A percentile compares a stretch with the other conserved stretches of the same genome.
Evolutionary conservation across 2,888 invertebrate species (phyloP).

Genomic region (Xiphydria camelus): DNA sequence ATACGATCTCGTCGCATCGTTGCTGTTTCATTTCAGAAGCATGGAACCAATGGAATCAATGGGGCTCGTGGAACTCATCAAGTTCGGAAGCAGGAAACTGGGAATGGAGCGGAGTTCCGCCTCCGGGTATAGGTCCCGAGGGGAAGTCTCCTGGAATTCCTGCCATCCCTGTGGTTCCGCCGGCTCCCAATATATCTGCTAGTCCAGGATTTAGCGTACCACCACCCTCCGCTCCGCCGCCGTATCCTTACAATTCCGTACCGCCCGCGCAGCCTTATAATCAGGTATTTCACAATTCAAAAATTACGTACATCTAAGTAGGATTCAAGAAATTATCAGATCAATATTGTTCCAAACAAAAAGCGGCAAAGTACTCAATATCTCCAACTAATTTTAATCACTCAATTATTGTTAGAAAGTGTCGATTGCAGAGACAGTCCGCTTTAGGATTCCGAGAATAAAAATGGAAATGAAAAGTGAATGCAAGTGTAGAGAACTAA

Average conservation of each 20-base stretch:
- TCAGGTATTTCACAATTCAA: slow-evolving; percentile 35
- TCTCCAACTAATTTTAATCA: no score
- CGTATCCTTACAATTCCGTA: slow-evolving; percentile 48
- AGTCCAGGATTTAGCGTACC: slow-evolving; percentile 43
- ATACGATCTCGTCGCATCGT: no score
- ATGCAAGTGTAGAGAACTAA: no score
- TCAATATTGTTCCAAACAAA: no score
- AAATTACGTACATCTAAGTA: neutral
- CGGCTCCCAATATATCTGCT: slow-evolving; percentile 49
- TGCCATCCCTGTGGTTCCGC: slow-evolving; percentile 40
- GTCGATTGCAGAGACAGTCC: no score
- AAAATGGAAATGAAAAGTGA: no score
- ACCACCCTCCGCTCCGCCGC: slow-evolving; percentile 39
- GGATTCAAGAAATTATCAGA: no score
- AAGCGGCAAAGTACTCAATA: no score
- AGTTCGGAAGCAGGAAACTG: slow-evolving; percentile 46
- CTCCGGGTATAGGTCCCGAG: slow-evolving; percentile 49
- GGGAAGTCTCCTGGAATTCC: slow-evolving; percentile 49
- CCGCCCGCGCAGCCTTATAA: slow-evolving; percentile 43
- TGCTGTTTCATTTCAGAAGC: no score
- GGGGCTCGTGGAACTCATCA: slow-evolving; percentile 48
- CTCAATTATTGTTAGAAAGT: no score
- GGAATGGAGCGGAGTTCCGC: slow-evolving; percentile 53
- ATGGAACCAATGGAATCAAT: slow-evolving; percentile 52
- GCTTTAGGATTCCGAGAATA: no score